Evolutionary conservation across 2,888 invertebrate species (phyloP).

Genomic region (Azorinus chamasolen): DNA sequence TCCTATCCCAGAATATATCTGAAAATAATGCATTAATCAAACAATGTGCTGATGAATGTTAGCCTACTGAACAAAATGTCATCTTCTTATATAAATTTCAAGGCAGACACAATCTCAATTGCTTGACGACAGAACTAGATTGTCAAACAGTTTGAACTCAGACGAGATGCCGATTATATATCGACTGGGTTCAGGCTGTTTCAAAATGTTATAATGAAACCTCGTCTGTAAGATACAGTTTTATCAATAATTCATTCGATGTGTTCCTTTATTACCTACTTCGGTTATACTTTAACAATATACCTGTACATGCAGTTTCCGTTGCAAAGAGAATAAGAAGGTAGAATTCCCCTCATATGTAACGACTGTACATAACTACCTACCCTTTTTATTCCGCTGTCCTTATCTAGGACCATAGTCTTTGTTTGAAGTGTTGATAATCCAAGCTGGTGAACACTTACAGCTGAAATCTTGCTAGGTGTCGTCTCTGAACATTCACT

Average conservation of each 20-base stretch:
- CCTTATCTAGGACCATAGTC: no score
- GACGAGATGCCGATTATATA: no score
- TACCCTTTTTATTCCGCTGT: no score
- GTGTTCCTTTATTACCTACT: neutral
- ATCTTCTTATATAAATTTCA: neutral
- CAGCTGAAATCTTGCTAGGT: neutral
- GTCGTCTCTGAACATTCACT: no score
- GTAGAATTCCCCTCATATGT: neutral
- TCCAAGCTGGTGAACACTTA: no score
- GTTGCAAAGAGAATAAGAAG: neutral
- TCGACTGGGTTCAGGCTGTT: no score
- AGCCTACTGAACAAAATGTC: neutral
- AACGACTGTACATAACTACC: neutral
- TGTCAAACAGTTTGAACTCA: no score
- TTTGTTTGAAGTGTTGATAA: no score
- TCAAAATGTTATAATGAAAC: neutral
- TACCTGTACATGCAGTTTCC: neutral
- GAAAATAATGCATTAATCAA: neutral
- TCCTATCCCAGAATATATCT: slow-evolving; percentile 52
- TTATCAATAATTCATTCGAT: neutral
- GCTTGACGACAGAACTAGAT: no score
- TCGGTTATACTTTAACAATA: neutral
- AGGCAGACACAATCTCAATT: neutral
- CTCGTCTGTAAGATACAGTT: neutral
- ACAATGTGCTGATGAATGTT: no score